These are phyloP conservation scores for Heteropelma amictum DNA, from an alignment of 2,888 invertebrate species.

Conservation along the genomic window DNA sequence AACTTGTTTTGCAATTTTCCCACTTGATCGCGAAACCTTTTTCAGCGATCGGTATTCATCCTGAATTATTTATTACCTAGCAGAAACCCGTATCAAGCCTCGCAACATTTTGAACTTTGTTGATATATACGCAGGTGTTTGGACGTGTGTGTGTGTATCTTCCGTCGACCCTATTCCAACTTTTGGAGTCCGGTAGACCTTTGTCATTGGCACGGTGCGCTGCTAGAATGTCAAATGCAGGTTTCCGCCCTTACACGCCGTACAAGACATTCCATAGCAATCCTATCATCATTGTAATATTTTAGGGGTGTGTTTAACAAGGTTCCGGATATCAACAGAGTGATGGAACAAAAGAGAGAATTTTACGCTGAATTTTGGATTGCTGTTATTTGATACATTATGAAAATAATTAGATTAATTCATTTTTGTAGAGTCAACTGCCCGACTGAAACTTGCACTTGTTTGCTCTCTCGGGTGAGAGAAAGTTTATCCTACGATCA, in stretches of 20 bases:
- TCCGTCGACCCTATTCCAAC: slow-evolving; percentile 39
- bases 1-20: slow-evolving; percentile 3
- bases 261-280: neutral
- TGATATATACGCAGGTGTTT: neutral
- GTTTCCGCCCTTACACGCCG: neutral
- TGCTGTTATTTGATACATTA: too few relatives aligned
- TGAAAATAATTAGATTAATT: too few relatives aligned
- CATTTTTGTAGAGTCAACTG: too few relatives aligned
- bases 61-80: slow-evolving; percentile 50
- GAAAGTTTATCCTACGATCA: too few relatives aligned
- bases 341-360: too few relatives aligned
- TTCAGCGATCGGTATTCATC: slow-evolving; percentile 20
- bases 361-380: too few relatives aligned
- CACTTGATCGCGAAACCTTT: neutral
- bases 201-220: slow-evolving; percentile 37
- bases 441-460: too few relatives aligned
- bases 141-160: neutral
- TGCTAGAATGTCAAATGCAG: slow-evolving; percentile 49
- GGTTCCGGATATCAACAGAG: too few relatives aligned
- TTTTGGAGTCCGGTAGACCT: slow-evolving; percentile 19
- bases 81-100: neutral
- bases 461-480: too few relatives aligned
- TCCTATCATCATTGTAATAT: too few relatives aligned
- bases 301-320: too few relatives aligned
- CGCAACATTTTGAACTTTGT: slow-evolving; percentile 26